These are phyloP conservation scores for Montipora capricornis DNA, from an alignment of 64 coral and sea anemone species.

Conservation along the genomic window DNA sequence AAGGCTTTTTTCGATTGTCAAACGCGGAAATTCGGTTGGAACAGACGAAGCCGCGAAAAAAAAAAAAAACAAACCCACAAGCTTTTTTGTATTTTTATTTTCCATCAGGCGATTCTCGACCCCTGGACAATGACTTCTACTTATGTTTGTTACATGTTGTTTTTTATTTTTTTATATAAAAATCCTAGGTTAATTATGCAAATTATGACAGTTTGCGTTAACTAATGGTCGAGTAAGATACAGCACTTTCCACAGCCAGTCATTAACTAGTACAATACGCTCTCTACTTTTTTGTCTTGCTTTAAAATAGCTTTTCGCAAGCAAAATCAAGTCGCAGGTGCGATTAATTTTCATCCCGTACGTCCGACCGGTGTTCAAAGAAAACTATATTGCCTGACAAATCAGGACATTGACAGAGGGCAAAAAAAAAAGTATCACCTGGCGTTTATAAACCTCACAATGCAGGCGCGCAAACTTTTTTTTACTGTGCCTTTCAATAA, in stretches of 20 bases:
- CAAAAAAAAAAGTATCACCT: too few relatives aligned
- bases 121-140: constrained; percentile 12
- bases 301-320: constrained; percentile 22
- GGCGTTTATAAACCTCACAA: too few relatives aligned
- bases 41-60: background rate
- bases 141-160: constrained; percentile 27
- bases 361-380: too few relatives aligned
- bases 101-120: constrained; percentile 18
- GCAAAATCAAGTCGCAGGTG: background rate
- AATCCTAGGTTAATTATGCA: constrained; percentile 40
- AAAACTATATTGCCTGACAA: too few relatives aligned
- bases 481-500: too few relatives aligned
- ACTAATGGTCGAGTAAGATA: constrained; percentile 35
- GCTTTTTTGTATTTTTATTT: constrained; percentile 30
- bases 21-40: too few relatives aligned
- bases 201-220: constrained; percentile 21
- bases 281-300: background rate
- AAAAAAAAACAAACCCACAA: background rate
- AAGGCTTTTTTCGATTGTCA: too few relatives aligned
- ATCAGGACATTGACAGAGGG: too few relatives aligned
- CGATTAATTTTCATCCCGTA: too few relatives aligned
- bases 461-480: too few relatives aligned
- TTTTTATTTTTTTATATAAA: constrained; percentile 36
- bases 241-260: constrained; percentile 18
- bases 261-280: constrained; percentile 17